These are phyloP conservation scores for Turritopsis dohrnii DNA, from an alignment of 30 jellyfish, hydroid and myxozoan species.

Conservation along the genomic window DNA sequence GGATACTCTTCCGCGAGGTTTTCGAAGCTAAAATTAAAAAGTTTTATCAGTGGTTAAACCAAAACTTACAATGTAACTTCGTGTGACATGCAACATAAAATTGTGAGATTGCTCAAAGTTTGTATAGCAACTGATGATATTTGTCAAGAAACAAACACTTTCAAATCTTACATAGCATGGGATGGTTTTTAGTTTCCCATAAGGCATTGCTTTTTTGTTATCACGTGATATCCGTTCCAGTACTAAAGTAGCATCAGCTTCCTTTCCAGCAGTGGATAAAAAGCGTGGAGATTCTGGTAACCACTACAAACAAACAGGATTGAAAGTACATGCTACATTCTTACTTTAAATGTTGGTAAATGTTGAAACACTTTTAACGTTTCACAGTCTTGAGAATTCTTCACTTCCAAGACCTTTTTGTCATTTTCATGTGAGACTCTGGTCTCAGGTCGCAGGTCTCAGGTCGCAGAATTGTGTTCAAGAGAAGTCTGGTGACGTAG, in stretches of 20 bases:
- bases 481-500: no score
- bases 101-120: no score
- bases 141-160: no score
- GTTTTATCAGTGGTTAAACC: neutral
- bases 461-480: no score
- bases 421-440: no score
- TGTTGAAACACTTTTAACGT: no score
- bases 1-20: constrained; percentile 11
- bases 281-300: constrained; percentile 52
- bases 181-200: constrained; percentile 16
- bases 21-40: constrained; percentile 7
- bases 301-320: constrained; percentile 32
- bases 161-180: constrained; percentile 14
- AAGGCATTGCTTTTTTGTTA: constrained; percentile 22
- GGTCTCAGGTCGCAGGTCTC: no score
- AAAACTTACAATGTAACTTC: neutral
- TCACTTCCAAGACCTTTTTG: no score
- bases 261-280: constrained; percentile 32
- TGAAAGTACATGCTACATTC: neutral
- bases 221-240: constrained; percentile 23
- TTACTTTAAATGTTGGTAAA: neutral
- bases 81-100: no score
- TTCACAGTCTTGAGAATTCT: no score
- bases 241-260: constrained; percentile 22
- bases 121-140: no score